Percentiles rank a stretch among this genome's conserved stretches.
phyloP scores from a whole-genome alignment of 37 sponge, comb jelly and placozoan species.

The Spongia lamella region DNA sequence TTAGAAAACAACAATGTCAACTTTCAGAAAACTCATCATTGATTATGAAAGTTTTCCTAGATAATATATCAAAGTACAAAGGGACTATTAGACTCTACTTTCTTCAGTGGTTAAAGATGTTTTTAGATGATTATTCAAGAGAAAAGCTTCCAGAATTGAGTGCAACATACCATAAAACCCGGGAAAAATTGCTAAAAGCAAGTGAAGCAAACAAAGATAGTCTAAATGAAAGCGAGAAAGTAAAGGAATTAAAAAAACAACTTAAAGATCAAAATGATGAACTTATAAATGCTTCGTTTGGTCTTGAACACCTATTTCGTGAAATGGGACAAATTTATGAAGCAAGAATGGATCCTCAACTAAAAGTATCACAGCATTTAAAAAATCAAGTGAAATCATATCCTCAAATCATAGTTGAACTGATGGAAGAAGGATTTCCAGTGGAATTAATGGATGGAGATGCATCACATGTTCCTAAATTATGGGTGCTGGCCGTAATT shows the following conservation, averaged over 20 bases:
- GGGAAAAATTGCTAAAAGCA: too few species aligned
- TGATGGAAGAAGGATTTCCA: slow-evolving; percentile 37
- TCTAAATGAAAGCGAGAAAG: neutral
- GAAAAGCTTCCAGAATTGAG: neutral
- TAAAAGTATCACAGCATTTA: neutral
- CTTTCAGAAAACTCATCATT: neutral
- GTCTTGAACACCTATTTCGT: slow-evolving; percentile 25
- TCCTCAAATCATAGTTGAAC: slow-evolving; percentile 29
- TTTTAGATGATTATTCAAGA: slow-evolving; percentile 17
- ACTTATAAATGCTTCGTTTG: slow-evolving; percentile 27
- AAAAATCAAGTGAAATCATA: neutral
- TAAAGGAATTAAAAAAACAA: neutral
- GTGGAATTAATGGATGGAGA: slow-evolving; percentile 45
- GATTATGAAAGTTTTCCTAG: slow-evolving; percentile 4
- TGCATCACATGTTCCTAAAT: slow-evolving; percentile 42
- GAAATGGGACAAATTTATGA: slow-evolving; percentile 21
- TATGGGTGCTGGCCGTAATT: slow-evolving; percentile 35
- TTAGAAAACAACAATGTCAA: slow-evolving; percentile 1
- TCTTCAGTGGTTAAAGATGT: slow-evolving; percentile 11
- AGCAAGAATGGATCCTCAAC: neutral
- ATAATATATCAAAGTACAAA: neutral
- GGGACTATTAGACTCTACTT: neutral
- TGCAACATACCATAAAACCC: too few species aligned
- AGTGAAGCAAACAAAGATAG: too few species aligned
- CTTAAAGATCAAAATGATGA: slow-evolving; percentile 6